phyloP scores from a whole-genome alignment of 2,113 vertebrate species.

The Colossoma macropomum region DNA sequence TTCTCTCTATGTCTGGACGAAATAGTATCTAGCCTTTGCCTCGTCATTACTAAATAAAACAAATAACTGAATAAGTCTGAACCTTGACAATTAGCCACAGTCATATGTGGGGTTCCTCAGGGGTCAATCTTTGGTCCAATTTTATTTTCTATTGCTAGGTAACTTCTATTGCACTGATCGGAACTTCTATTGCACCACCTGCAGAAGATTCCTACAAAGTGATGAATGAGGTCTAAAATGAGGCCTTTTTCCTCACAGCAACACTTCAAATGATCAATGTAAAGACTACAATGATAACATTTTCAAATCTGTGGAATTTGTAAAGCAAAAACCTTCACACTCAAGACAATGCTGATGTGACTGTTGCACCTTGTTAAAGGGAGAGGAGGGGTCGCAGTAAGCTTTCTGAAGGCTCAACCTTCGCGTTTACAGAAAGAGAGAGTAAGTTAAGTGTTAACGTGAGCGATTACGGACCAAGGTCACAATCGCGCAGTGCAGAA shows the following conservation, averaged over 20 bases:
- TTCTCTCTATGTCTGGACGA: too few relatives aligned
- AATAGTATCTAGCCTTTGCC: too few relatives aligned
- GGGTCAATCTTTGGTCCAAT: too few relatives aligned
- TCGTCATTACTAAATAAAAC: too few relatives aligned
- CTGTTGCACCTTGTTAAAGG: neutral
- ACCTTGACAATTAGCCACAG: too few relatives aligned
- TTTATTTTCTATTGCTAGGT: too few relatives aligned
- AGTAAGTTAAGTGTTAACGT: constrained; percentile 67
- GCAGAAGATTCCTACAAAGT: too few relatives aligned
- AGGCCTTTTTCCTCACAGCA: neutral
- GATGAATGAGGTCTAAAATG: too few relatives aligned
- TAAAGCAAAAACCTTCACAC: neutral
- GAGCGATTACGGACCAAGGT: constrained; percentile 68
- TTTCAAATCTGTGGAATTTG: neutral
- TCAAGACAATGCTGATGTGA: neutral
- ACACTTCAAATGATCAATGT: neutral
- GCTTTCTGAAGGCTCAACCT: constrained; percentile 61
- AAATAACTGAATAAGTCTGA: too few relatives aligned
- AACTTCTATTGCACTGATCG: too few relatives aligned
- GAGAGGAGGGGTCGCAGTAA: neutral
- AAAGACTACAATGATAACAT: neutral
- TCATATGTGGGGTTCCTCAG: too few relatives aligned
- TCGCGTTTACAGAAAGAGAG: constrained; percentile 61
- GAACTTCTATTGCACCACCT: too few relatives aligned
- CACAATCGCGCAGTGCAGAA: constrained; percentile 50